Percentiles rank a stretch among this genome's conserved stretches.
phyloP scores from a whole-genome alignment of 35 echinoderm and acorn worm species.

The Ophioderma brevispina region DNA sequence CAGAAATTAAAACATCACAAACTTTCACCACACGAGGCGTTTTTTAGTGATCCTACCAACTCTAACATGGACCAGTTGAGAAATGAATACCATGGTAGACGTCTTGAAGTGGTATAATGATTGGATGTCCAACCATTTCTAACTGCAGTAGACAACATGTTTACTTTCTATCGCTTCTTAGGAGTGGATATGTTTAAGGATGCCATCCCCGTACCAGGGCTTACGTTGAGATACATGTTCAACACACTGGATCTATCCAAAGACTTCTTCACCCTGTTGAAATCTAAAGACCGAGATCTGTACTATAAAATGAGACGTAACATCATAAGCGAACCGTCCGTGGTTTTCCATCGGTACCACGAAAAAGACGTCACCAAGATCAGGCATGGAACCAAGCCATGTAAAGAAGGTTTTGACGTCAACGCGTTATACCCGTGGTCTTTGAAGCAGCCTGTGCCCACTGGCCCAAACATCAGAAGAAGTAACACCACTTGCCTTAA shows the following conservation, averaged over 20 bases:
- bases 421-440: neutral
- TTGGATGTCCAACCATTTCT: constrained; percentile 45
- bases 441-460: constrained; percentile 24
- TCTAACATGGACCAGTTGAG: too few species aligned
- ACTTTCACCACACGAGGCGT: too few species aligned
- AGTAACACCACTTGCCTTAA: neutral
- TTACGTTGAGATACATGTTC: constrained; percentile 15
- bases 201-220: neutral
- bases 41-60: too few species aligned
- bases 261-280: neutral
- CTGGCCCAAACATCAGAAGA: neutral
- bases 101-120: constrained; percentile 55
- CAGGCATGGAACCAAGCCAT: neutral
- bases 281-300: neutral
- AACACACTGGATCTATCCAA: neutral
- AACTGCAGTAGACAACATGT: constrained; percentile 26
- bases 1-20: too few species aligned
- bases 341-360: constrained; percentile 19
- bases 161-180: neutral
- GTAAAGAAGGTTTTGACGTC: constrained; percentile 34
- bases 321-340: neutral
- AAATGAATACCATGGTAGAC: constrained; percentile 31
- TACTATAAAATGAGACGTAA: constrained; percentile 12
- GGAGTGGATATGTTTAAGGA: neutral
- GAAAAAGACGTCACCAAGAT: neutral